These are phyloP conservation scores for Prolemur simus DNA, from an alignment of 2,113 vertebrate species.

Conservation along the genomic window DNA sequence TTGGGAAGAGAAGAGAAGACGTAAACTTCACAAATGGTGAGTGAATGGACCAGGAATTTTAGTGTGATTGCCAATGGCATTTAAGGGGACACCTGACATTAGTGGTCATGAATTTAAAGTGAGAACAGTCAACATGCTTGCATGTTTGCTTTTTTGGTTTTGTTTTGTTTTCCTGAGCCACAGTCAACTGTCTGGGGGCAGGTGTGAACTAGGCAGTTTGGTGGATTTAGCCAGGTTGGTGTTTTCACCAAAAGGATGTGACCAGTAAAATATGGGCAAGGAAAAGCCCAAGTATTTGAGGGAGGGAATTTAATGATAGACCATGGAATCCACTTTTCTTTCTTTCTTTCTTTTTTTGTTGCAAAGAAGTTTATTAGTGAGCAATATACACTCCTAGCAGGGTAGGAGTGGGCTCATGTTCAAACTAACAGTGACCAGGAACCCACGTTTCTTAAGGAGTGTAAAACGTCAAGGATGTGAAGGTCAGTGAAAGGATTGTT, in stretches of 20 bases:
- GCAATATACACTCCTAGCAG: too few species aligned
- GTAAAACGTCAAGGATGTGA: not conserved
- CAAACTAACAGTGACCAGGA: not conserved
- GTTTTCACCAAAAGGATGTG: not conserved
- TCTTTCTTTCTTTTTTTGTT: too few species aligned
- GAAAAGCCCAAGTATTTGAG: not conserved
- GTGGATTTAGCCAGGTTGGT: not conserved
- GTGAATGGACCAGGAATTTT: not conserved
- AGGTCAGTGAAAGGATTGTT: not conserved
- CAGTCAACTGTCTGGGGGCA: not conserved
- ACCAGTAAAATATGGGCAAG: not conserved
- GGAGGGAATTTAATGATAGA: not conserved
- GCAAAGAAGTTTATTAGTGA: too few species aligned
- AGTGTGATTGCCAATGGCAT: not conserved
- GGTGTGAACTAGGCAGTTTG: not conserved
- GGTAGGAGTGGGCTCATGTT: too few species aligned
- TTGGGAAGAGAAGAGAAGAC: not conserved
- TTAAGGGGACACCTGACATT: not conserved
- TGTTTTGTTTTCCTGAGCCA: not conserved
- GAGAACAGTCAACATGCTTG: not conserved
- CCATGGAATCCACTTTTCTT: not conserved
- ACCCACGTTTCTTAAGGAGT: not conserved
- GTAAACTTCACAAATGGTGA: not conserved
- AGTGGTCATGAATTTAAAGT: not conserved
- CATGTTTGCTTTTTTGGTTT: not conserved